These are phyloP conservation scores for Chrysogorgia sp. DNA, from an alignment of 92 coral and sea anemone genomes.

Conservation along the genomic window DNA sequence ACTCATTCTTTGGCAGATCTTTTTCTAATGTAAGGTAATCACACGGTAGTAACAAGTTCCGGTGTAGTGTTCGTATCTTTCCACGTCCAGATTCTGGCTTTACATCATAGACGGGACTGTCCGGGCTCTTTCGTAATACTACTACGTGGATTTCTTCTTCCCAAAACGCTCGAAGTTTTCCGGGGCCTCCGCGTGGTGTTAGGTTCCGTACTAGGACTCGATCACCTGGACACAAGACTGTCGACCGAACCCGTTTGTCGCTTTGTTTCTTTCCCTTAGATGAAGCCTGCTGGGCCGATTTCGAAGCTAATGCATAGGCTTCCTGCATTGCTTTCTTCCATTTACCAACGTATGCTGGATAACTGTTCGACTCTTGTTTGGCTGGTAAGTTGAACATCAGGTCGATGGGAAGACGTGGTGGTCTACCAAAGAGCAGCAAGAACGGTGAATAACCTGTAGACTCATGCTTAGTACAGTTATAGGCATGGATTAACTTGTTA, in stretches of 20 bases:
- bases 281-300: slow-evolving; percentile 8
- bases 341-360: slow-evolving; percentile 34
- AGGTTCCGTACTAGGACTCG: slow-evolving; percentile 60
- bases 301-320: slow-evolving; percentile 14
- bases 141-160: too few relatives aligned
- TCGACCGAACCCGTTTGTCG: slow-evolving; percentile 47
- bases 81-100: too few relatives aligned
- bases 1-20: too few relatives aligned
- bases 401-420: slow-evolving; percentile 31
- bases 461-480: slow-evolving; percentile 25
- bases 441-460: slow-evolving; percentile 17
- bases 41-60: too few relatives aligned
- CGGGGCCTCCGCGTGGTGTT: slow-evolving; percentile 55
- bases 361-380: slow-evolving; percentile 13
- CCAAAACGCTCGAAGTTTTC: too few relatives aligned
- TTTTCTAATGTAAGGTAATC: too few relatives aligned
- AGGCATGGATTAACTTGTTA: slow-evolving; percentile 7
- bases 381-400: slow-evolving; percentile 27
- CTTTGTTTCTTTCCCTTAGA: background rate
- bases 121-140: too few relatives aligned
- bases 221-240: slow-evolving; percentile 57
- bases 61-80: too few relatives aligned
- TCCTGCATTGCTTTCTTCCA: slow-evolving; percentile 40
- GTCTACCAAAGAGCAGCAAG: slow-evolving; percentile 5
- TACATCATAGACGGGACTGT: too few relatives aligned